Evolutionary conservation across 2,888 invertebrate species (phyloP).

Genomic region (Dryococelus australis): DNA sequence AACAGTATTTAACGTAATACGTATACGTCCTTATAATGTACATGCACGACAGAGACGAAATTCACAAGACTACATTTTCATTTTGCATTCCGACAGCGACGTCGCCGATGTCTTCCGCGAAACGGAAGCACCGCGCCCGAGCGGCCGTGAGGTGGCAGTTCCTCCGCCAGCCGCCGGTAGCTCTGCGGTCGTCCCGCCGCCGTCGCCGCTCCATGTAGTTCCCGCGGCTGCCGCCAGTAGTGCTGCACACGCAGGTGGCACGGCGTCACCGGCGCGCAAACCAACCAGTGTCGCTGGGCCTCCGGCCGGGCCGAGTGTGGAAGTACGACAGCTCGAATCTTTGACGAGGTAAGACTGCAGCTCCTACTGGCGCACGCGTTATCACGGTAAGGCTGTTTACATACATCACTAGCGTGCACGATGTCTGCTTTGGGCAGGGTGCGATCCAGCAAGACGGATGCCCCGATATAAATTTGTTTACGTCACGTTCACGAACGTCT

Average conservation of each 20-base stretch:
- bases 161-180: not conserved
- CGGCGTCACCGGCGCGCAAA: not conserved
- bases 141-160: not conserved
- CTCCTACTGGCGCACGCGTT: not conserved
- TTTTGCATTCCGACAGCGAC: too few relatives aligned
- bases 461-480: too few relatives aligned
- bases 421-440: not conserved
- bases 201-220: not conserved
- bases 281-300: not conserved
- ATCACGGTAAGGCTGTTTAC: not conserved
- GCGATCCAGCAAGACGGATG: too few relatives aligned
- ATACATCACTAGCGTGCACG: not conserved
- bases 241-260: not conserved
- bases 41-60: too few relatives aligned
- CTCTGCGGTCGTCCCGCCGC: not conserved
- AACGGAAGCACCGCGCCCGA: not conserved
- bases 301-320: not conserved
- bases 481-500: too few relatives aligned
- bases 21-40: too few relatives aligned
- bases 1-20: too few relatives aligned
- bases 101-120: too few relatives aligned
- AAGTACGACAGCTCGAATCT: not conserved
- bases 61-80: too few relatives aligned
- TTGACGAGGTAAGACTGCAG: not conserved
- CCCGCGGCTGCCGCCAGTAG: not conserved